Evolutionary conservation across 2,113 vertebrate genomes (phyloP), one percentile per base, ranked within the genome.

Genomic region (Synchiropus splendidus): DNA sequence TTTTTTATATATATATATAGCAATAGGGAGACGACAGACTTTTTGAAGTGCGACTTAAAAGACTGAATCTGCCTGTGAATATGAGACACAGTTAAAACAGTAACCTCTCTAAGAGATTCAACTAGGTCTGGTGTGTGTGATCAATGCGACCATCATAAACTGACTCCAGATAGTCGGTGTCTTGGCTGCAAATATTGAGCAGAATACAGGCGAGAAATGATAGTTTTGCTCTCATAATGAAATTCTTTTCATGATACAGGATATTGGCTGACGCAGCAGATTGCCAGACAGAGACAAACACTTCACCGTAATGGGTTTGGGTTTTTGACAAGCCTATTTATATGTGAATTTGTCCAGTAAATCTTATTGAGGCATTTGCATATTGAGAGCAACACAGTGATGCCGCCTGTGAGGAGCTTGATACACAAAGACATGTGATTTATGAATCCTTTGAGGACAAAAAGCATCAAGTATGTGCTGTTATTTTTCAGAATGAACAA

Each of bases 151-250:
- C 21, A 5, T 27, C 4, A 27, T 27, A 5, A 27, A 27, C 31
- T 45, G 37, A 27, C 43, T 55, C 49, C 45, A 18, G 49, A 37
- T 74, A 60, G 64, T 67, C 69, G 53, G 44, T 45, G 35, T 61
- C 34, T 47, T 71, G 47, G 50, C 14, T 36, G 46, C 40, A 64
- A 54, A 61, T 50, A 45, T 27, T 27, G 41, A 18, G 12, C 5
- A 1, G 16, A 59, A 48, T 31, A 48, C 18, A 16, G n/a, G n/a
- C n/a, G 37, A 55, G 48, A n/a, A 45, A 35, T 49, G 36, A 51
- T 58, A 59, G 60, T 63, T 64, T 68, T 49, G 31, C 42, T 2
- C 21, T 12, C 31, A 12, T 54, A 43, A 49, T 63, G 33, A 66
- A 57, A 55, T 21, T 47, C 35, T 45, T 58, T 60, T 54, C 43